A percentile compares a stretch with the other conserved stretches of the same genome.
phyloP scores from a whole-genome alignment of 2,888 invertebrate genomes.

The Andrena camellia region DNA sequence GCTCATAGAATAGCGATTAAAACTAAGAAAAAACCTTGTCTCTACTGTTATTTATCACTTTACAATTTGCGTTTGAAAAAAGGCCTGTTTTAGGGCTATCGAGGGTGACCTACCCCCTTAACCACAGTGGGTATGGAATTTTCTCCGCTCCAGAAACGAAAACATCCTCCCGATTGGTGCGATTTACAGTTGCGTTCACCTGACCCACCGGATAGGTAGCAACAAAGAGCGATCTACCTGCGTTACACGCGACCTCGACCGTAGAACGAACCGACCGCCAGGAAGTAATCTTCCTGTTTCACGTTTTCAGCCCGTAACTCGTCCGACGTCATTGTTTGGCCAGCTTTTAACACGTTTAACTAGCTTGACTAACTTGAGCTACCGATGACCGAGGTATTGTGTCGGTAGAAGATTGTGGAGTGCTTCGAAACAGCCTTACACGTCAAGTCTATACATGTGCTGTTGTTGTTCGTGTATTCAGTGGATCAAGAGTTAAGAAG shows the following conservation, averaged over 20 bases:
- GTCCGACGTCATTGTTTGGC: slow-evolving; percentile 51
- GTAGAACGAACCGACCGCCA: slow-evolving; percentile 57
- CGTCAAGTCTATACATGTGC: background rate
- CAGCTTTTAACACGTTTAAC: slow-evolving; percentile 51
- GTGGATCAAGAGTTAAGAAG: background rate
- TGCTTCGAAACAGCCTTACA: slow-evolving; percentile 11
- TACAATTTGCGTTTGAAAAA: no score
- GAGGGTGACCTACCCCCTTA: no score
- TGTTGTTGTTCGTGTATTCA: background rate
- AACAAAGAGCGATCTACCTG: slow-evolving; percentile 35
- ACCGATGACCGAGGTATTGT: slow-evolving; percentile 9
- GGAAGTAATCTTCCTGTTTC: slow-evolving; percentile 67
- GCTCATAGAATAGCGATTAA: no score
- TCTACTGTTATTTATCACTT: no score
- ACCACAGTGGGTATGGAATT: background rate
- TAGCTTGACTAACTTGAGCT: slow-evolving; percentile 3
- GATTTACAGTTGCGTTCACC: slow-evolving; percentile 18
- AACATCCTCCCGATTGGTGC: background rate
- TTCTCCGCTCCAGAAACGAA: background rate
- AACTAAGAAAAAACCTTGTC: no score
- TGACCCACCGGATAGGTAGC: slow-evolving; percentile 43
- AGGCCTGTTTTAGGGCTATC: no score
- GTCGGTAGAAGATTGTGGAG: background rate
- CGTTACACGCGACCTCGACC: slow-evolving; percentile 14
- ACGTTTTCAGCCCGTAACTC: slow-evolving; percentile 38